Base-by-base conservation (phyloP, 2,888 invertebrate genomes). In the Phasia obesa region DNA sequence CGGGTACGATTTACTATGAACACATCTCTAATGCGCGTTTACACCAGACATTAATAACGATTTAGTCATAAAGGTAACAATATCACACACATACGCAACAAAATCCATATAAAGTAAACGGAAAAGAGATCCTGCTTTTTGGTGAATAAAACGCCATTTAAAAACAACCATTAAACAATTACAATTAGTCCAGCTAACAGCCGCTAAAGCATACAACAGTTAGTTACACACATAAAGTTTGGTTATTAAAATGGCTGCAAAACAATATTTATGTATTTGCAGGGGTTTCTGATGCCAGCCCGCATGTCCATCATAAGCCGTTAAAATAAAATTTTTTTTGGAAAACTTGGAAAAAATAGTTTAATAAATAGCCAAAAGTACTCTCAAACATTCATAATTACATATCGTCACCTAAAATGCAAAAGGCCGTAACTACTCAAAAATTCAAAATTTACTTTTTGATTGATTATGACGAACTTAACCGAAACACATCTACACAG, bases 131-230 rank as follows among this genome's bases (percentile, higher is more conserved):
- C 38, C 2, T 11, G 2, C 6, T 11, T 60, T 47, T 25, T 19
- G 21, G 44, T 57, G 55, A 25, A 70, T 70, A 38, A 71, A 78
- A 64, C 38, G 23, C 38, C 49, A 78, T 78, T 51, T 31, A 53
- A 49, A 65, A 60, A 47, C 78, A 73, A 73, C 76, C 42, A 69
- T 69, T 69, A 44, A 76, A 62, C 60, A 77, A 69, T 62, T 69
- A 69, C 65, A 60, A 71, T 57, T 59, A 67, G 57, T 59, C 53
- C 17, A 42, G 31, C 49, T 21, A 62, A 62, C 62, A 71, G 17
- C 47, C 64, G 42, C 44, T 44, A 31, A 79, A 47, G 35, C 53
- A 55, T 27, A 21, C 53, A 79, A 65, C 19, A 60, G 44, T 49
- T 15, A 59, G 0, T n/a, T 11, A 25, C 27, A 35, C 51, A 53